Percentiles rank a stretch among this genome's conserved stretches.
Conservation (phyloP, 2,888 invertebrate genomes). For the Bembecia ichneumoniformis region DNA sequence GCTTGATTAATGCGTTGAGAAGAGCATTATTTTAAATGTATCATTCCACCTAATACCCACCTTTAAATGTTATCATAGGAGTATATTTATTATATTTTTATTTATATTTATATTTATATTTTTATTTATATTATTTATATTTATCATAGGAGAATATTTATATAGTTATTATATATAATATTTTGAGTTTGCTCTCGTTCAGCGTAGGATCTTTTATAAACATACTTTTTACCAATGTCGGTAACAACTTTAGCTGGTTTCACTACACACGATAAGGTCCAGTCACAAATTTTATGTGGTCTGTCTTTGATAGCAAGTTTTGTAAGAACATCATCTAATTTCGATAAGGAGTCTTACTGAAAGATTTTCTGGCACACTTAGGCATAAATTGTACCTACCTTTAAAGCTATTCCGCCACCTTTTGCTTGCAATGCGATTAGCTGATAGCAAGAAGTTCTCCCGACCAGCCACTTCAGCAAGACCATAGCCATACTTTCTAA, state of each 20-base stretch:
- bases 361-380: not conserved
- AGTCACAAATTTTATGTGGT: not conserved
- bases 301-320: not conserved
- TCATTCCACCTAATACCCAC: not conserved
- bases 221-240: not conserved
- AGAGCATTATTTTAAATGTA: not conserved
- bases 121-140: too few relatives aligned
- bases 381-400: not conserved
- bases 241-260: not conserved
- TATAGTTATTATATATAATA: too few relatives aligned
- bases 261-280: not conserved
- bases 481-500: slow-evolving; percentile 1
- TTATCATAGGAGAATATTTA: too few relatives aligned
- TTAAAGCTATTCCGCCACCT: not conserved
- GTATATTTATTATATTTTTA: not conserved
- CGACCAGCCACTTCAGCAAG: not conserved
- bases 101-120: not conserved
- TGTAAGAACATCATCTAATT: not conserved
- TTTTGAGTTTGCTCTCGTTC: slow-evolving; percentile 1
- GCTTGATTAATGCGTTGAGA: not conserved
- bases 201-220: too few relatives aligned
- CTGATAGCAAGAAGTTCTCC: not conserved
- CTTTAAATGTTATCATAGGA: not conserved
- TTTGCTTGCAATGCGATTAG: not conserved
- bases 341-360: not conserved